Evolutionary conservation across 2,113 vertebrate genomes (phyloP), one percentile per base, ranked within the genome.

Genomic region (Phyllopteryx taeniolatus): DNA sequence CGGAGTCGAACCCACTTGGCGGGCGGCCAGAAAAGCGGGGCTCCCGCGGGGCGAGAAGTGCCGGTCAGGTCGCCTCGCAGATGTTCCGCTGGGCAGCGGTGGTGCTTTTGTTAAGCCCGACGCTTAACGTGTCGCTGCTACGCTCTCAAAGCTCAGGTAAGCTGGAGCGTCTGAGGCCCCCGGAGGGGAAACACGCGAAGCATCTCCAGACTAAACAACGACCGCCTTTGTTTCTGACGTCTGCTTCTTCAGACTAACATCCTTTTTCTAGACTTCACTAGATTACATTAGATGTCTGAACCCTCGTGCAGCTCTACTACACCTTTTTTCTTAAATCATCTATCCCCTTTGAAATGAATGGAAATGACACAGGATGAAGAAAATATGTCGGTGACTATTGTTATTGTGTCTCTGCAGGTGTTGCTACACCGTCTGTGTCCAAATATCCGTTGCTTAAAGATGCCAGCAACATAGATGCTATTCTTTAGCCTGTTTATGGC

Each of bases 131-230:
- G 89, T 90, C 93, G 93, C 88, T 82, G 90, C 91, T 85, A 56
- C 79, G 88, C 87, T 91, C 90, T 91, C 88, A 92, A 88, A 92
- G 86, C 89, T 91, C 91, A 94, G 93, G 93, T 95, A 94, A 94
- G 92, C 89, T 93, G 82, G 84, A 76, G 83, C 85, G 88, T 88
- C 92, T 92, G 89, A 39, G 92, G 94, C 91, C 88, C 83, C 84
- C 80, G 89, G 91, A 93, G 94, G 90, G 93, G 89, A 93, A 88
- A 91, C 85, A 90, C 86, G 91, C 81, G 87, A 91, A 89, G 86
- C 87, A 93, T 93, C 91, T 86, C 88, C 84, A 78, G 74, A 83
- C 80, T 82, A 91, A 94, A 96, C 94, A 95, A 94, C 92, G 91
- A 85, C 83, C 65, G 85, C 83, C 92, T 94, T 94, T 95, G 10